Conservation (phyloP, 2,797 vertebrate genomes). For the Hydrocynus forskahlii region DNA sequence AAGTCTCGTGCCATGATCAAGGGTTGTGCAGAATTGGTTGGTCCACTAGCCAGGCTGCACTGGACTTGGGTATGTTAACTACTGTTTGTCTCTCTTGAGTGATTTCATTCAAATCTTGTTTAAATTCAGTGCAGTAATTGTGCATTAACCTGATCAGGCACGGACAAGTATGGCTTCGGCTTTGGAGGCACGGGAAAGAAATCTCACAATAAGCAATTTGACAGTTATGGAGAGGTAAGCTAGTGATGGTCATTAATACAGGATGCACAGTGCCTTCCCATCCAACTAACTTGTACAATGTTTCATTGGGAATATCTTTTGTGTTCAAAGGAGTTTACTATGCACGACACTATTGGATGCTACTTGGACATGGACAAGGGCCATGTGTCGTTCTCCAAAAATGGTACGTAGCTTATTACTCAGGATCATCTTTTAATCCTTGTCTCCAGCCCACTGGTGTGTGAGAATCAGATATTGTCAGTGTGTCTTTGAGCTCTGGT, state of each 20-base stretch:
- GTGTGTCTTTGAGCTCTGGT: background rate
- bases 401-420: constrained; percentile 75
- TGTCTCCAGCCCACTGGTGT: background rate
- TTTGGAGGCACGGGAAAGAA: constrained; percentile 99
- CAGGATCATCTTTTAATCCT: background rate
- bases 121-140: background rate
- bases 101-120: background rate
- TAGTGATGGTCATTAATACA: background rate
- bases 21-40: constrained; percentile 94
- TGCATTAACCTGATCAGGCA: constrained; percentile 71
- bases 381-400: constrained; percentile 93
- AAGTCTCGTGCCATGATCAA: constrained; percentile 93
- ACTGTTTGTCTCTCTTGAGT: background rate
- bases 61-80: constrained; percentile 87
- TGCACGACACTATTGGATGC: constrained; percentile 97
- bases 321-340: constrained; percentile 90
- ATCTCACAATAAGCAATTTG: constrained; percentile 98
- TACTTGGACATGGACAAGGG: constrained; percentile 88
- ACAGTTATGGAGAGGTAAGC: constrained; percentile 96
- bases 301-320: background rate
- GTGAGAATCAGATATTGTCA: background rate
- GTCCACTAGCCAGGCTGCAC: constrained; percentile 90
- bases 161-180: constrained; percentile 95
- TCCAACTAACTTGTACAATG: background rate
- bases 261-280: background rate